Base-by-base conservation (phyloP, 1,140 invertebrate genomes). In the Microplitis mediator region DNA sequence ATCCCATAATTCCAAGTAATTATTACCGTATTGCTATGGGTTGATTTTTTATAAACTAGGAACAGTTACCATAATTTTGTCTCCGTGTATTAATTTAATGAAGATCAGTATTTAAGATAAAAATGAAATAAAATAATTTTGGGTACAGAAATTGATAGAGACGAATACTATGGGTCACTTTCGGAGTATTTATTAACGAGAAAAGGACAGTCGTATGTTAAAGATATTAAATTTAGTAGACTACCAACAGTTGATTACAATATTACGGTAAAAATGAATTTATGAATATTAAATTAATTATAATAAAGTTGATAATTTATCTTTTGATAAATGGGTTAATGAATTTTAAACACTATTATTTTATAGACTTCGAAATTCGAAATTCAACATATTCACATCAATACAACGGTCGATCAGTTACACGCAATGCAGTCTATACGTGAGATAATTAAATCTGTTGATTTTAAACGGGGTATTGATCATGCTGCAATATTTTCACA, bases 101-200 rank as follows among this genome's bases (percentile, higher is more conserved):
- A 23, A 1, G 23, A 23, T 23, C 23, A 23, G 23, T 23, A 23
- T 23, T 23, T 23, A 23, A 23, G 23, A 23, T 23, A 23, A 23
- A 23, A 23, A 23, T 23, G 23, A 23, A 66, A 36, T 66, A 2
- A 45, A 31, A 60, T 32, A 31, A 60, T 70, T 74, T 52, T 51
- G 58, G 54, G 62, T 72, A 32, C 60, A 78, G 78, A 81, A 67
- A 78, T 84, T 9, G 82, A 83, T 62, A 81, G 75, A 23, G 77
- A 83, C 13, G 83, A 87, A 56, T 87, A 85, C 74, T 86, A 85
- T 36, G 78, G 78, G 60, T 76, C 78, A 34, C 72, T 88, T 5
- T 82, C 82, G 14, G 86, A 88, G 73, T 87, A 82, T 76, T 76
- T 88, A 5, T 74, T 87, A 1, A 69, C 86, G 23, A 84, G 81